Evolutionary conservation across 2,797 vertebrate genomes (phyloP).

Genomic region (Hippopotamyrus pictus): DNA sequence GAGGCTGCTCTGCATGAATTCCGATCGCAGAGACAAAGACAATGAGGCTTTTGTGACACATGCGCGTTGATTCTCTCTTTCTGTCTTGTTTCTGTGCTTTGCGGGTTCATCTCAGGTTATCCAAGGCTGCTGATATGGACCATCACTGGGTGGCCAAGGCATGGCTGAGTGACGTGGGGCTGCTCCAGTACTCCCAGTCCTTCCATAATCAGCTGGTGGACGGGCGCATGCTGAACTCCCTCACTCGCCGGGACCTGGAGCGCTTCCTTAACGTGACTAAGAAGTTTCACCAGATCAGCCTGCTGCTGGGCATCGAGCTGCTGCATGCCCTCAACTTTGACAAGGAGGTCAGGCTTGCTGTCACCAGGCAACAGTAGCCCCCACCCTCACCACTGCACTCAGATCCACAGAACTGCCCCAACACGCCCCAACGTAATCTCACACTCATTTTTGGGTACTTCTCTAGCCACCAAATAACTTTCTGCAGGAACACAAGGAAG

Average conservation of each 20-base stretch:
- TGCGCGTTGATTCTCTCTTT: not conserved
- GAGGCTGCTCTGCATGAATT: not conserved
- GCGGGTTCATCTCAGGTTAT: slow-evolving; percentile 55
- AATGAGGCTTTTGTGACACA: not conserved
- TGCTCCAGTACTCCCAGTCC: slow-evolving; percentile 75
- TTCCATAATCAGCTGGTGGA: slow-evolving; percentile 76
- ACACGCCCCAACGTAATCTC: not conserved
- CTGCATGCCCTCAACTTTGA: slow-evolving; percentile 73
- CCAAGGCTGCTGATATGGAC: slow-evolving; percentile 75
- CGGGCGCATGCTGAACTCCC: slow-evolving; percentile 71
- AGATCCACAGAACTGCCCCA: not conserved
- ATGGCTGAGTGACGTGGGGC: slow-evolving; percentile 78
- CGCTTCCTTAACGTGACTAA: slow-evolving; percentile 67
- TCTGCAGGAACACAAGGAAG: not conserved
- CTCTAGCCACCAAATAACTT: not conserved
- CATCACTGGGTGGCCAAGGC: slow-evolving; percentile 80
- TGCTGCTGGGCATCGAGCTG: slow-evolving; percentile 74
- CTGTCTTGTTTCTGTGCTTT: not conserved
- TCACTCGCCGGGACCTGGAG: slow-evolving; percentile 74
- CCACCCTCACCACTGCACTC: not conserved
- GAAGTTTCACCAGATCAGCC: slow-evolving; percentile 75
- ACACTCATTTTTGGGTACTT: not conserved
- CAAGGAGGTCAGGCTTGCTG: slow-evolving; percentile 65
- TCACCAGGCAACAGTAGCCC: not conserved
- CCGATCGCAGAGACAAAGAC: not conserved